Evolutionary conservation across 2,888 invertebrate genomes (phyloP).

Genomic region (Brenthis hecate): DNA sequence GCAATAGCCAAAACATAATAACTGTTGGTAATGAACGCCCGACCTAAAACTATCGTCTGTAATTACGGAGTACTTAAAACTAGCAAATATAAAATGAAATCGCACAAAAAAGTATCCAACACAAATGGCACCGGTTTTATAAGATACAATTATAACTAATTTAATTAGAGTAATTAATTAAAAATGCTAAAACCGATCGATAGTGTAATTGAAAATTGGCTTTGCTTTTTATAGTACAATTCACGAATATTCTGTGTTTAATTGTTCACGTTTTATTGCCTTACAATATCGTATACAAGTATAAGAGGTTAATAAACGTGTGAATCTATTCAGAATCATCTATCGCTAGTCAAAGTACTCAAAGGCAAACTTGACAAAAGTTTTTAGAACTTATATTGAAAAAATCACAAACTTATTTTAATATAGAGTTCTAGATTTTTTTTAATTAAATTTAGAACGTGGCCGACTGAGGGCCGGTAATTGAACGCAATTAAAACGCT

Average conservation of each 20-base stretch:
- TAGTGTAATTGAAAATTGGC: slow-evolving; percentile 31
- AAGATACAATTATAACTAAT: slow-evolving; percentile 24
- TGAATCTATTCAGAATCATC: slow-evolving; percentile 1
- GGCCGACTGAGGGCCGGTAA: slow-evolving; percentile 31
- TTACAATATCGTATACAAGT: slow-evolving; percentile 11
- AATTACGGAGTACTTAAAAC: slow-evolving; percentile 17
- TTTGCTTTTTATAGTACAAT: slow-evolving; percentile 25
- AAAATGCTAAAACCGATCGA: slow-evolving; percentile 26
- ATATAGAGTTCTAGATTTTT: slow-evolving; percentile 11
- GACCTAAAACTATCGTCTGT: slow-evolving; percentile 16
- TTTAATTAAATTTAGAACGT: slow-evolving; percentile 31
- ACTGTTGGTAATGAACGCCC: not conserved
- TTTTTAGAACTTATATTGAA: slow-evolving; percentile 2
- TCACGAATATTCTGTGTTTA: slow-evolving; percentile 22
- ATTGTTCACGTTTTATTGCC: slow-evolving; percentile 27
- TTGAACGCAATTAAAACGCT: slow-evolving; percentile 58
- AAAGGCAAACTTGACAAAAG: not conserved
- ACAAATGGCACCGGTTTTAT: slow-evolving; percentile 27
- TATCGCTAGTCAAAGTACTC: not conserved
- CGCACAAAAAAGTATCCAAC: slow-evolving; percentile 14
- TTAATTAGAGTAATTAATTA: slow-evolving; percentile 33
- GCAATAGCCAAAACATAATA: not conserved
- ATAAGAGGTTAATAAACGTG: slow-evolving; percentile 10
- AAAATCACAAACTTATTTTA: slow-evolving; percentile 11
- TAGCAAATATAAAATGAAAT: slow-evolving; percentile 31